Percentiles rank a stretch among this genome's conserved stretches.
phyloP scores from a whole-genome alignment of 2,113 vertebrate species.

The Forbesichthys agassizii region DNA sequence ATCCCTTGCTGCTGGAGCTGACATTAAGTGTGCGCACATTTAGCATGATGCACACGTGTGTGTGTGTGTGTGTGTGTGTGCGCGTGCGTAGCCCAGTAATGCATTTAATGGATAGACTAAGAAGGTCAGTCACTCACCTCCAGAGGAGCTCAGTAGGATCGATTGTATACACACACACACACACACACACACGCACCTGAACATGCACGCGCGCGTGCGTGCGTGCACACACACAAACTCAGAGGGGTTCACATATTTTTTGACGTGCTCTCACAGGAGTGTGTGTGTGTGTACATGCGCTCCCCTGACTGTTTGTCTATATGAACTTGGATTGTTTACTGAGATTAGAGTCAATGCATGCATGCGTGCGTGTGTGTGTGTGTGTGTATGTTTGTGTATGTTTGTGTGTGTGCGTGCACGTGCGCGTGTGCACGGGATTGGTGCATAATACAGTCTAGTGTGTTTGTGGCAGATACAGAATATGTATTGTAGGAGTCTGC shows the following conservation, averaged over 20 bases:
- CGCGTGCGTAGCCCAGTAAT: slow-evolving; percentile 37
- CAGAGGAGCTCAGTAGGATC: slow-evolving; percentile 37
- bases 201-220: not conserved
- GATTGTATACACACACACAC: slow-evolving; percentile 17
- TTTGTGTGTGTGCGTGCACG: too few species aligned
- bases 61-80: not conserved
- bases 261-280: not conserved
- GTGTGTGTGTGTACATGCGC: slow-evolving; percentile 8
- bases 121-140: slow-evolving; percentile 60
- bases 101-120: slow-evolving; percentile 54
- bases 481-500: slow-evolving; percentile 13
- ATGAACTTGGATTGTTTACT: not conserved
- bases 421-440: slow-evolving; percentile 25
- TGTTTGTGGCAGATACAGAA: too few species aligned
- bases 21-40: slow-evolving; percentile 32
- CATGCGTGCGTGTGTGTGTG: slow-evolving; percentile 13
- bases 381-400: not conserved
- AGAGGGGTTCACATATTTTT: not conserved
- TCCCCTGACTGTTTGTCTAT: slow-evolving; percentile 1
- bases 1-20: slow-evolving; percentile 22
- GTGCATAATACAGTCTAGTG: too few species aligned
- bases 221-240: not conserved
- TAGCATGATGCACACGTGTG: slow-evolving; percentile 8
- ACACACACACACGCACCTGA: not conserved
- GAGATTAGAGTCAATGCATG: not conserved